Conservation (phyloP, 2,113 vertebrate species). For the Eubucco bourcierii region DNA sequence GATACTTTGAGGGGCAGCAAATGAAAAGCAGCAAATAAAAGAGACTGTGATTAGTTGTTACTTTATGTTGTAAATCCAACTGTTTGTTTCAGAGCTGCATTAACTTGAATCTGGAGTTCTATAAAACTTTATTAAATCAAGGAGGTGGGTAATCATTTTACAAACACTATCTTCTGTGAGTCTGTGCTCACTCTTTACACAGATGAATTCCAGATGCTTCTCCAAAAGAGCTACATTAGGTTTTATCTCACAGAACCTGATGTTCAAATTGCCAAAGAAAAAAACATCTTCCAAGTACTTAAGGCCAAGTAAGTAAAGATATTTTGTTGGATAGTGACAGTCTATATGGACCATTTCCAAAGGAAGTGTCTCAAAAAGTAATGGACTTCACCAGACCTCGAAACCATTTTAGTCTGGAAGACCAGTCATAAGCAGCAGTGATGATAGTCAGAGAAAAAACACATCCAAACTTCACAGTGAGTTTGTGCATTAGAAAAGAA, state of each 20-base stretch:
- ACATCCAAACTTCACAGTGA: fast-evolving
- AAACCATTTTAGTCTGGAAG: background rate
- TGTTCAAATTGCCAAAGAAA: slow-evolving; percentile 41
- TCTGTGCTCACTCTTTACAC: background rate
- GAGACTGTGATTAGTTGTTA: background rate
- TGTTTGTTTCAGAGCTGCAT: background rate
- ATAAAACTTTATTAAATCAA: slow-evolving; percentile 24
- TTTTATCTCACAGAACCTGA: slow-evolving; percentile 43
- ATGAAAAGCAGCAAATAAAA: slow-evolving; percentile 9
- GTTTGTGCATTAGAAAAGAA: background rate
- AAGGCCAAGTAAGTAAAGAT: background rate
- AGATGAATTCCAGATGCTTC: slow-evolving; percentile 45
- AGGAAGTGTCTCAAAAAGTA: background rate
- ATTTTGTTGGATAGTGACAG: background rate
- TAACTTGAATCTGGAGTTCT: slow-evolving; percentile 6
- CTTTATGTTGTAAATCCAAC: background rate
- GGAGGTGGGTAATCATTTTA: background rate
- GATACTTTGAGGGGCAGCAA: background rate
- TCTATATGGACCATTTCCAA: background rate
- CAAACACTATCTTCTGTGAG: slow-evolving; percentile 45
- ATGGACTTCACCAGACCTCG: background rate
- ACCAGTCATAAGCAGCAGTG: background rate
- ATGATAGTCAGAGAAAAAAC: background rate
- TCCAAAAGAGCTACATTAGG: background rate
- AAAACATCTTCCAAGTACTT: background rate